Evolutionary conservation across 2,888 invertebrate genomes (phyloP), one percentile per base, ranked within the genome.

Genomic region (Germaria angustata): DNA sequence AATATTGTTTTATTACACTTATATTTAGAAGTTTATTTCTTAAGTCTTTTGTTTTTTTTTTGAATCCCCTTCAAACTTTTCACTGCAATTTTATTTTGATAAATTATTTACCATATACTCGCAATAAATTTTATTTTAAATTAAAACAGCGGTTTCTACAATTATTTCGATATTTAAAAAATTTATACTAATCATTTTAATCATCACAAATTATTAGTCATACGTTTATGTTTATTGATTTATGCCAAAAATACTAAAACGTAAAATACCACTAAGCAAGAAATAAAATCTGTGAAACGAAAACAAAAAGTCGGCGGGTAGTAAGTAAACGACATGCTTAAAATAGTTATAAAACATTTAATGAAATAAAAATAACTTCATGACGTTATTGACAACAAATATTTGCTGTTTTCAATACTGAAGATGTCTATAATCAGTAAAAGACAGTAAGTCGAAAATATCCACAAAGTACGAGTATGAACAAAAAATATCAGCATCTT

Each of bases 321-420:
- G 11, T 1, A 34, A 53, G 15, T 32, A 5, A 49, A 55, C 15
- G 9, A 71, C 17, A 32, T 13, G 46, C 28, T 32, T 17, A 65
- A 61, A 71, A 65, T 49, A 53, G 20, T 73, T 55, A n/a, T 55
- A 51, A 65, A 65, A 32, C 63, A 51, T 61, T 76, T 39, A 63
- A 49, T 6, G 7, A 80, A 69, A 73, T 79, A 84, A 77, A 85
- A 85, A 85, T 85, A 85, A 71, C 68, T 66, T 77, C 82, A 85
- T 85, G 85, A 85, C 77, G 84, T 82, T 82, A 85, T 82, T 73
- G 5, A 34, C 6, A 28, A 28, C 3, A 57, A 63, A 34, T 63
- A 66, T 41, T 32, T 39, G 24, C 72, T 41, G 20, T 63, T 32
- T 0, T 28, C 4, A 66, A 22, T 53, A 79, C 36, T 69, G 32